Base-by-base conservation (phyloP, 2,113 vertebrate species). In the Pedetes capensis region DNA sequence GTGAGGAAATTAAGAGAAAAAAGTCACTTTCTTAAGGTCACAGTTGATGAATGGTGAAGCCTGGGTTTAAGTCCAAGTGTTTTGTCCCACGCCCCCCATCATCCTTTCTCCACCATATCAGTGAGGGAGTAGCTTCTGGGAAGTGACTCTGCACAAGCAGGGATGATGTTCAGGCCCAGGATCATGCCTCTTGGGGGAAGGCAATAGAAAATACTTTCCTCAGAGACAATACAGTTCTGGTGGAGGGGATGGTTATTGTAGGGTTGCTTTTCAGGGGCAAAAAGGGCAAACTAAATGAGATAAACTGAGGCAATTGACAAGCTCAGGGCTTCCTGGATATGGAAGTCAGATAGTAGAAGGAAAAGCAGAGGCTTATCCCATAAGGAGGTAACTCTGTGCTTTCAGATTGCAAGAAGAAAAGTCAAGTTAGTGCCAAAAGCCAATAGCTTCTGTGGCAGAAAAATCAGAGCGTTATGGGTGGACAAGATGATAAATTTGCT, bases 221-320 rank as follows among this genome's bases (percentile, higher is more conserved):
- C 27, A 89, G 44, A 80, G 81, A 14, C n/a, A 12, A 72, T 39
- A 55, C n/a, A 51, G 3, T 53, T 59, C 29, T 27, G 75, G 80
- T 84, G 22, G 4, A 29, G 8, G 37, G 8, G n/a, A 75, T 16
- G 0, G 2, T 66, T 55, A 7, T n/a, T 37, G 42, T 81, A 85
- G 55, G 22, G 44, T 16, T 71, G 37, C 44, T 59, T 91, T 92
- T 86, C n/a, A 84, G 89, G 55, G 78, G n/a, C 53, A 84, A 7
- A n/a, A 34, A 27, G 20, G 80, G 83, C 61, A 61, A 72, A 80
- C 13, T 6, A 59, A 79, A 39, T 5, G 59, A 74, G 81, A 80
- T 51, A 47, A 76, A 78, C 7, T 0, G 13, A 92, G 53, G 44
- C 27, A 39, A 20, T 6, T 8, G 20, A 13, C 39, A 84, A 61